phyloP scores from a whole-genome alignment of 2,888 invertebrate species.

The Drosophila pseudotalamancana region DNA sequence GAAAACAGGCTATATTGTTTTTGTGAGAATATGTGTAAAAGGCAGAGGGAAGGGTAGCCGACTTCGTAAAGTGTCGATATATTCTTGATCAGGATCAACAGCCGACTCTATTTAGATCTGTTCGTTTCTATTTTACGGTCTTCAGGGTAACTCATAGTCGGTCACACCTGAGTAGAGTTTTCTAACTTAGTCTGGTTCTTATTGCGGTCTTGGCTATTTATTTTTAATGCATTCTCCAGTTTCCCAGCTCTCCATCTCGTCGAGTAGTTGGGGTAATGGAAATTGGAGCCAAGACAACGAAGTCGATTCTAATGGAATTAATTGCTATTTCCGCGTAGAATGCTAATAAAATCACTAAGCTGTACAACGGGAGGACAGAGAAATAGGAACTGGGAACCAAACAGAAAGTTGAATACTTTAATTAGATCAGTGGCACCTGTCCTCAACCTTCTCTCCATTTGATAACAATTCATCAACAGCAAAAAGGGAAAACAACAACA shows the following conservation, averaged over 20 bases:
- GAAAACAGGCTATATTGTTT: no score
- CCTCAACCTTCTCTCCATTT: neutral
- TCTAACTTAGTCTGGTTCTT: no score
- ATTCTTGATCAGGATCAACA: no score
- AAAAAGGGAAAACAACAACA: constrained; percentile 3
- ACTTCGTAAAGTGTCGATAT: no score
- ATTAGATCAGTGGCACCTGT: constrained; percentile 47
- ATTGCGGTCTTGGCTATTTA: constrained; percentile 21
- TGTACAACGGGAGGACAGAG: constrained; percentile 25
- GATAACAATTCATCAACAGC: constrained; percentile 5
- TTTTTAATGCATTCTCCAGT: constrained; percentile 14
- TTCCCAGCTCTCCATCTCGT: neutral
- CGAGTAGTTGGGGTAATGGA: neutral
- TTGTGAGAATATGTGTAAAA: no score
- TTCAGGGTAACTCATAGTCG: no score
- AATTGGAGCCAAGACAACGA: constrained; percentile 21
- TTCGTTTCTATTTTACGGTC: no score
- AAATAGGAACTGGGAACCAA: constrained; percentile 29
- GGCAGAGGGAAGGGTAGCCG: no score
- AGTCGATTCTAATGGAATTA: constrained; percentile 65
- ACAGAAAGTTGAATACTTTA: constrained; percentile 59
- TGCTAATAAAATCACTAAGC: constrained; percentile 65
- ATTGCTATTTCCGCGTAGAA: constrained; percentile 60
- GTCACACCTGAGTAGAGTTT: no score
- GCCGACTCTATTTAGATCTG: no score